phyloP scores from a whole-genome alignment of 1,140 invertebrate genomes.

The Holcopasites calliopsidis region DNA sequence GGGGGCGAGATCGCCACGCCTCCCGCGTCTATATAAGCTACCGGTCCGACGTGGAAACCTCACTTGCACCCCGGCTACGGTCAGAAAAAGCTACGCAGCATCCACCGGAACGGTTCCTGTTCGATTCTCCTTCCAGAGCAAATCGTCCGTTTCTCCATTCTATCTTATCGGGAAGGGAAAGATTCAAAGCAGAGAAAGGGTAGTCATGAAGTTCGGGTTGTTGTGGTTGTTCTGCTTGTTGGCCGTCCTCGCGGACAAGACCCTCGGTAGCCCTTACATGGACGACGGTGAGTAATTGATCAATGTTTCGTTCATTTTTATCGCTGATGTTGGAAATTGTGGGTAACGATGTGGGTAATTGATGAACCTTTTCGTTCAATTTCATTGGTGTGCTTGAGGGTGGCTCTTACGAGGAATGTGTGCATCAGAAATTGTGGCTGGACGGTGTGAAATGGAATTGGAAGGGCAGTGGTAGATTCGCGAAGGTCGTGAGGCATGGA shows the following conservation, averaged over 20 bases:
- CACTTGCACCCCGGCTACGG: slow-evolving; percentile 65
- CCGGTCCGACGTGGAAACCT: slow-evolving; percentile 48
- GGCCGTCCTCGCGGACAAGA: slow-evolving; percentile 55
- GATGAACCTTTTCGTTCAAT: too few species aligned
- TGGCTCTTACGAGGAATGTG: too few species aligned
- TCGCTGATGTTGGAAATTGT: background rate
- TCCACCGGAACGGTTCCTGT: slow-evolving; percentile 16
- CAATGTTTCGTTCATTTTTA: background rate
- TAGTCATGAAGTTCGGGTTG: slow-evolving; percentile 66
- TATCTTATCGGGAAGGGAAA: background rate
- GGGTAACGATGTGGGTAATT: too few species aligned
- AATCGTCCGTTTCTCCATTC: too few species aligned
- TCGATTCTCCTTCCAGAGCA: too few species aligned
- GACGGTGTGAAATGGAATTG: too few species aligned
- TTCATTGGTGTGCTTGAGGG: too few species aligned
- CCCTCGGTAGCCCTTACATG: slow-evolving; percentile 64
- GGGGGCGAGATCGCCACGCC: slow-evolving; percentile 67
- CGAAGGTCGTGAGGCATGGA: too few species aligned
- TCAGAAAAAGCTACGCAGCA: slow-evolving; percentile 27
- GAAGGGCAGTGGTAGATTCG: too few species aligned
- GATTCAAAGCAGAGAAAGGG: too few species aligned
- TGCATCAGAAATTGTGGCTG: too few species aligned
- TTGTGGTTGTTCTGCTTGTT: slow-evolving; percentile 60
- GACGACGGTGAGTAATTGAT: slow-evolving; percentile 67
- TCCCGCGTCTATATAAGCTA: slow-evolving; percentile 72